Evolutionary conservation across 2,113 vertebrate genomes (phyloP).

Genomic region (Lasiurus borealis): DNA sequence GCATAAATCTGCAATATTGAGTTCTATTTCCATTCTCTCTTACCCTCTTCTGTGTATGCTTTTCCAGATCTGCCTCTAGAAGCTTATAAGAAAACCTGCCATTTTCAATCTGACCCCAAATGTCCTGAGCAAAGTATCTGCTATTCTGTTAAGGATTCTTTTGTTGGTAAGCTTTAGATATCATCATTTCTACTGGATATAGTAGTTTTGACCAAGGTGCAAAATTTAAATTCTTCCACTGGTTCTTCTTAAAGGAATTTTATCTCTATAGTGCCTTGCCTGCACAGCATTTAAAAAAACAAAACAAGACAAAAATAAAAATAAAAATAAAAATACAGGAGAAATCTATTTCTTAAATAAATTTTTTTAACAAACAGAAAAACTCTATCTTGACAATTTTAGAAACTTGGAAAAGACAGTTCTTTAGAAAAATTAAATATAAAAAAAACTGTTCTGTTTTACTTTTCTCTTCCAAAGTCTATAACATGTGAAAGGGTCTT

Average conservation of each 20-base stretch:
- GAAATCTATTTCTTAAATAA: constrained; percentile 71
- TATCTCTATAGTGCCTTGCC: constrained; percentile 63
- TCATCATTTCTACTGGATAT: background rate
- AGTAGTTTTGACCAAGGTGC: constrained; percentile 30
- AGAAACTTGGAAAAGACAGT: constrained; percentile 37
- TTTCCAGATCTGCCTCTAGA: constrained; percentile 68
- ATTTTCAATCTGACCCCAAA: constrained; percentile 22
- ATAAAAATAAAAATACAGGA: background rate
- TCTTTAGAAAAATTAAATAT: constrained; percentile 51
- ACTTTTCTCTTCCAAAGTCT: constrained; percentile 75
- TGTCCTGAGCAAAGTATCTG: constrained; percentile 16
- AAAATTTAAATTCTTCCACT: constrained; percentile 65
- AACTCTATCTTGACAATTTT: constrained; percentile 24
- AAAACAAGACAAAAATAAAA: too few relatives aligned
- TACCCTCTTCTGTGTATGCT: constrained; percentile 62
- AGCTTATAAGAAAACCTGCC: constrained; percentile 66
- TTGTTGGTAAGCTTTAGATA: background rate
- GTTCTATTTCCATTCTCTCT: constrained; percentile 79
- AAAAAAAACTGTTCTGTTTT: constrained; percentile 64
- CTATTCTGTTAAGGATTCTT: constrained; percentile 24
- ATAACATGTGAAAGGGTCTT: constrained; percentile 57
- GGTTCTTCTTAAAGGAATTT: constrained; percentile 61
- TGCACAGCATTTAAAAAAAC: constrained; percentile 56
- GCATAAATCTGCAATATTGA: constrained; percentile 87
- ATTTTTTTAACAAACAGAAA: constrained; percentile 37